Evolutionary conservation across 1,140 invertebrate genomes (phyloP).

Genomic region (Ceratoteleas bidentatus): DNA sequence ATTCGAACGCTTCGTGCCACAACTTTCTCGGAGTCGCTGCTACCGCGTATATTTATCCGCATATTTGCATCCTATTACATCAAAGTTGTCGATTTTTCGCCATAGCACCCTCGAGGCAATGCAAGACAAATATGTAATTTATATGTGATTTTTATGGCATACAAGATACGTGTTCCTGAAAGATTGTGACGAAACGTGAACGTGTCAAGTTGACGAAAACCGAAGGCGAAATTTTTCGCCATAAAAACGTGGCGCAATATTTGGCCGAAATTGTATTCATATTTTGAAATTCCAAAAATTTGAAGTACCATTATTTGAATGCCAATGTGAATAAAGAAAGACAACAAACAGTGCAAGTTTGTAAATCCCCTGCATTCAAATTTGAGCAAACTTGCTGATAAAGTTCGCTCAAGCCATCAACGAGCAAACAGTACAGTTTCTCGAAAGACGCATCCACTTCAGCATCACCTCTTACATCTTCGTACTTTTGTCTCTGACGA

Average conservation of each 20-base stretch:
- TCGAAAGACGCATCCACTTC: constrained; percentile 35
- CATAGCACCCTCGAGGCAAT: constrained; percentile 16
- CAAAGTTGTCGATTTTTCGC: constrained; percentile 46
- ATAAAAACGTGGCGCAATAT: too few species aligned
- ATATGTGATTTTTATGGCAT: constrained; percentile 5
- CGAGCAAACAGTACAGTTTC: constrained; percentile 41
- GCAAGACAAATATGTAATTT: constrained; percentile 32
- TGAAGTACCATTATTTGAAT: neutral
- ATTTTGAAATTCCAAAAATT: too few species aligned
- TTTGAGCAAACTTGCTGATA: constrained; percentile 18
- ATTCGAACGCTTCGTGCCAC: constrained; percentile 59
- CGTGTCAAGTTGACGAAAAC: too few species aligned
- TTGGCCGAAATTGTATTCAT: too few species aligned
- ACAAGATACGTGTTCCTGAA: neutral
- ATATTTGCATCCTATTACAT: constrained; percentile 57
- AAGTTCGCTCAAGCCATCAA: constrained; percentile 40
- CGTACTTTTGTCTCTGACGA: constrained; percentile 53
- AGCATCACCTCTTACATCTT: constrained; percentile 27
- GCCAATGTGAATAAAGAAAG: neutral
- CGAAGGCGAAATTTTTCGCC: too few species aligned
- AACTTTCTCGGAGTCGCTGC: constrained; percentile 50
- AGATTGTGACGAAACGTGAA: neutral
- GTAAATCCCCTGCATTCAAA: constrained; percentile 10
- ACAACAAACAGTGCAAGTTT: neutral
- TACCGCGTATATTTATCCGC: constrained; percentile 53